A percentile compares a stretch with the other conserved stretches of the same genome.
Conservation (phyloP, 1,140 invertebrate genomes). For the Drosophila bifasciata region DNA sequence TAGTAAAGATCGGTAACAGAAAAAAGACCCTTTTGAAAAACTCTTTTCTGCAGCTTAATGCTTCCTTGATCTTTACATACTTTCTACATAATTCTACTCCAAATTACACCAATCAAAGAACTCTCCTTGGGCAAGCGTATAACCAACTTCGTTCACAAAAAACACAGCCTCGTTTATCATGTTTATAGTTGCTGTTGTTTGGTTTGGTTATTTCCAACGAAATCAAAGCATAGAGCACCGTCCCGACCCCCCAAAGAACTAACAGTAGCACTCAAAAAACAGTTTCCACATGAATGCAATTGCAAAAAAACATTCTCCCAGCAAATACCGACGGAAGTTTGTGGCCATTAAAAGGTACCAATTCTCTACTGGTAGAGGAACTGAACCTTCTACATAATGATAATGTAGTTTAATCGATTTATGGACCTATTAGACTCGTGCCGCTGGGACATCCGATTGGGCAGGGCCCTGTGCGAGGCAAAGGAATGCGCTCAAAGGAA, state of each 20-base stretch:
- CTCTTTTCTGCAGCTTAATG: no score
- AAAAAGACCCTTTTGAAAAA: no score
- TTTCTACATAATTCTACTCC: background rate
- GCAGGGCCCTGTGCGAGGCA: background rate
- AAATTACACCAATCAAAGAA: no score
- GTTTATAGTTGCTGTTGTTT: slow-evolving; percentile 10
- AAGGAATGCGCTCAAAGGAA: slow-evolving; percentile 41
- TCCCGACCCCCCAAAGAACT: slow-evolving; percentile 34
- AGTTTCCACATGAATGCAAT: slow-evolving; percentile 54
- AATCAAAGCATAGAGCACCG: slow-evolving; percentile 71
- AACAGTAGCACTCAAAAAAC: slow-evolving; percentile 61
- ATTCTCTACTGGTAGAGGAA: background rate
- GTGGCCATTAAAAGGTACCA: slow-evolving; percentile 32
- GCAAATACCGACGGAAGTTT: slow-evolving; percentile 24
- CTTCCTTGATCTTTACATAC: no score
- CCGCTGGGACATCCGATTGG: slow-evolving; percentile 48
- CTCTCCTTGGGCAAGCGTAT: no score
- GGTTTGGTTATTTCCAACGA: slow-evolving; percentile 51
- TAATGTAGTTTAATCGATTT: slow-evolving; percentile 41
- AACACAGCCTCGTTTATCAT: background rate
- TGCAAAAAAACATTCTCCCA: no score
- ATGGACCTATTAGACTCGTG: slow-evolving; percentile 34
- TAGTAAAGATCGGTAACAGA: no score
- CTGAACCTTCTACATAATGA: slow-evolving; percentile 37
- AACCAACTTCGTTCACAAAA: no score